A percentile compares a stretch with the other conserved stretches of the same genome.
Evolutionary conservation across 1,140 invertebrate genomes (phyloP).

Genomic region (Magallana angulata): DNA sequence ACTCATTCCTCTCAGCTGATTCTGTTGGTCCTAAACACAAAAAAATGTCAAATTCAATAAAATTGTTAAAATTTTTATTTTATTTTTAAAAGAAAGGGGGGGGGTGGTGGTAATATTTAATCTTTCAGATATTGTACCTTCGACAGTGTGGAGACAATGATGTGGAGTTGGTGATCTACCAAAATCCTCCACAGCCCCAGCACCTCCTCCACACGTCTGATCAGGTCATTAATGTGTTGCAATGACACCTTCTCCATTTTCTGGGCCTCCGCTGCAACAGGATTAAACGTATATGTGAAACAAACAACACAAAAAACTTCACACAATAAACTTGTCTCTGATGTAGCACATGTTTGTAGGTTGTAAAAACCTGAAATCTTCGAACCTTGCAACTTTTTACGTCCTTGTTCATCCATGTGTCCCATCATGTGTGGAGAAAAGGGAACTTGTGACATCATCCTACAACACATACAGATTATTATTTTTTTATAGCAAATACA

Average conservation of each 20-base stretch:
- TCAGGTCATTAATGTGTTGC: constrained; percentile 87
- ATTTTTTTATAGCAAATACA: not conserved
- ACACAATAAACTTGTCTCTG: not conserved
- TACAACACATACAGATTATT: constrained; percentile 17
- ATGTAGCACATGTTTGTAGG: too few species aligned
- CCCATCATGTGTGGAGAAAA: constrained; percentile 68
- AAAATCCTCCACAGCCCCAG: constrained; percentile 96
- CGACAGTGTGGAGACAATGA: constrained; percentile 84
- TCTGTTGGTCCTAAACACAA: constrained; percentile 82
- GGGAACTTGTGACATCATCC: constrained; percentile 53
- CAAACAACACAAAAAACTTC: not conserved
- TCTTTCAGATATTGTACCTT: constrained; percentile 72
- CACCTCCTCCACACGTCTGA: constrained; percentile 92
- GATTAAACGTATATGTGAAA: not conserved
- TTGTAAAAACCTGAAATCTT: not conserved
- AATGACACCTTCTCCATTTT: constrained; percentile 86
- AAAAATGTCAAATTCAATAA: not conserved
- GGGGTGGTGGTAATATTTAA: too few species aligned
- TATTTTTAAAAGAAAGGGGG: too few species aligned
- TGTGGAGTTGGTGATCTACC: constrained; percentile 94
- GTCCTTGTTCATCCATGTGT: constrained; percentile 73
- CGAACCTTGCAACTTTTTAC: constrained; percentile 74
- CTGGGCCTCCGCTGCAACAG: constrained; percentile 74
- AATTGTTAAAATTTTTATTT: too few species aligned
- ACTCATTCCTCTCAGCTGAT: constrained; percentile 83